These are phyloP conservation scores for Neosilurus hyrtlii DNA, from an alignment of 2,797 vertebrate genomes.

Conservation along the genomic window DNA sequence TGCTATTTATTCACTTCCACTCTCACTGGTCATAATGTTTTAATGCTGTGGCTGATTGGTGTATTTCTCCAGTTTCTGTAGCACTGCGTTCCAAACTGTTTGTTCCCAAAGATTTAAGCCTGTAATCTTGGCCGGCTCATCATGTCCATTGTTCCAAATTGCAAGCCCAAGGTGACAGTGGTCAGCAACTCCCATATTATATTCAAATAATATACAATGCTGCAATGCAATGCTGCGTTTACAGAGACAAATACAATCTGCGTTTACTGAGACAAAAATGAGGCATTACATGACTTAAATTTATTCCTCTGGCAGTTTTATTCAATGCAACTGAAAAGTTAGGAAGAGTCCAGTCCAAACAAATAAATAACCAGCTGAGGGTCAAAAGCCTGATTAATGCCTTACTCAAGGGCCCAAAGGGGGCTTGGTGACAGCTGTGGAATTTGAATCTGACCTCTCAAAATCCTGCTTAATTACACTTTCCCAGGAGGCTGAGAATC, in stretches of 20 bases:
- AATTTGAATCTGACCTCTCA: background rate
- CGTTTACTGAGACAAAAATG: no score
- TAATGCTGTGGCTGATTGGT: no score
- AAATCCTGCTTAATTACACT: slow-evolving; percentile 1
- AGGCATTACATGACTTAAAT: background rate
- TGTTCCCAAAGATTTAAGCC: no score
- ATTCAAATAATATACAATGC: slow-evolving; percentile 4
- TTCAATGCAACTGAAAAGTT: background rate
- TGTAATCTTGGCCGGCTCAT: no score
- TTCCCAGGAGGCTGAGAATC: background rate
- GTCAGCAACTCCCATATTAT: background rate
- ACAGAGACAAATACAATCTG: background rate
- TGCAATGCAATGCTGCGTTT: background rate
- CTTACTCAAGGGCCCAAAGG: background rate
- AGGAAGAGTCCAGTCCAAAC: background rate
- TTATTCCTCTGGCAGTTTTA: background rate
- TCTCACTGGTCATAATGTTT: no score
- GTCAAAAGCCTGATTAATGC: background rate
- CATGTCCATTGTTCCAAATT: no score
- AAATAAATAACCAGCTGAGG: background rate
- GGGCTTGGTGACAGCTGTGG: background rate
- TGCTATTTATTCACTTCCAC: no score
- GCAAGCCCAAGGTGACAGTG: background rate
- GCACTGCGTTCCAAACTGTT: no score
- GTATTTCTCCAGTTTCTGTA: no score